Percentiles rank a stretch among this genome's conserved stretches.
Evolutionary conservation across 2,888 invertebrate species (phyloP).

Genomic region (Cosmia pyralina): DNA sequence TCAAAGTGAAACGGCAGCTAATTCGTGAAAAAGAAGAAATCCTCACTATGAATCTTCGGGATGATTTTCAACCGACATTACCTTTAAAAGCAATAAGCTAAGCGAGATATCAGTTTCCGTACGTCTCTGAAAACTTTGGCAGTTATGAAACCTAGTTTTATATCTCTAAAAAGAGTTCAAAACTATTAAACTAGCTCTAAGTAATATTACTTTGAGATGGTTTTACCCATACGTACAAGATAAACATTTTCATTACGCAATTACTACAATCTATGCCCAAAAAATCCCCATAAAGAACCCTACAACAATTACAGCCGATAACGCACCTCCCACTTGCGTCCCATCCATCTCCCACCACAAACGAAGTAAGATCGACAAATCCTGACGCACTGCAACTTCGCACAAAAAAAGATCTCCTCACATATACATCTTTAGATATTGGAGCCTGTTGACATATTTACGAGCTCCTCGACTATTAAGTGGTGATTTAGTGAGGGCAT

Average conservation of each 20-base stretch:
- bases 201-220: neutral
- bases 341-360: constrained; percentile 32
- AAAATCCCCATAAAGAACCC: constrained; percentile 33
- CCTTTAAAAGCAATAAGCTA: neutral
- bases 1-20: no score
- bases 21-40: no score
- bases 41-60: neutral
- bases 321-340: constrained; percentile 28
- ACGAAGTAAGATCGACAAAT: constrained; percentile 68
- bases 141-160: neutral
- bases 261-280: constrained; percentile 4
- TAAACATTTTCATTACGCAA: neutral
- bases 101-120: neutral
- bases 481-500: constrained; percentile 89
- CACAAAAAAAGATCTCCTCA: constrained; percentile 77
- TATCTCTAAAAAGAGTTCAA: neutral
- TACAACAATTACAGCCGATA: constrained; percentile 46
- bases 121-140: neutral
- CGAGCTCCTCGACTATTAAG: constrained; percentile 88
- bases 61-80: neutral
- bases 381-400: constrained; percentile 69
- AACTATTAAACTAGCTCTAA: neutral
- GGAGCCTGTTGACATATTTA: constrained; percentile 89
- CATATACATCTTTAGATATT: constrained; percentile 88
- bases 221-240: neutral